Conservation (phyloP, 2,797 vertebrate genomes). For the Amblyraja radiata region DNA sequence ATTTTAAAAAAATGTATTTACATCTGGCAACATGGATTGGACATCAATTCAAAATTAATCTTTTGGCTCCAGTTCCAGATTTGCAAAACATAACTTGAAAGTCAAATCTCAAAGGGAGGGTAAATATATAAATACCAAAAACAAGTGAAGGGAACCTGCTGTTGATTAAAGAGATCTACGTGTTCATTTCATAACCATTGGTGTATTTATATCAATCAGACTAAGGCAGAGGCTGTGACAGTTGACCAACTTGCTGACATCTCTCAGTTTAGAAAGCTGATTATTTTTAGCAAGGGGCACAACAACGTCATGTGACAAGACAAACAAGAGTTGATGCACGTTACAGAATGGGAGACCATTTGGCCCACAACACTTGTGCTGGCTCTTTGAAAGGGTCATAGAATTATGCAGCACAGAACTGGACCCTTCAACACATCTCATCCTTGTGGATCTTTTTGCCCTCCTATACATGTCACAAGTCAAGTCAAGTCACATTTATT, state of each 20-base stretch:
- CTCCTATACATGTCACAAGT: no score
- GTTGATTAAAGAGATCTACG: not conserved
- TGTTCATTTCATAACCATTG: not conserved
- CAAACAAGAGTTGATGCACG: not conserved
- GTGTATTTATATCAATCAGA: not conserved
- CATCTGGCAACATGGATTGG: not conserved
- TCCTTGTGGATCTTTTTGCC: no score
- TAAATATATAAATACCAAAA: not conserved
- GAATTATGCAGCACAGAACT: not conserved
- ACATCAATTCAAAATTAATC: not conserved
- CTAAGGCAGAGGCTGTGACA: not conserved
- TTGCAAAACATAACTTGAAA: not conserved
- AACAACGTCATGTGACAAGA: conserved; percentile 32
- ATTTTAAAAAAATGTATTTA: not conserved
- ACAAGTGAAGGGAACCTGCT: not conserved
- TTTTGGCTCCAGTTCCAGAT: not conserved
- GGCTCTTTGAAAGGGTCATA: not conserved
- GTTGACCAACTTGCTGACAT: not conserved
- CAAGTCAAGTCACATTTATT: no score
- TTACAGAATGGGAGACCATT: not conserved
- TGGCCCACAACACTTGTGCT: not conserved
- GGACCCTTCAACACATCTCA: no score
- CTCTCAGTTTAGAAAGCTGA: conserved; percentile 1
- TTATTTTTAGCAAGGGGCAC: conserved; percentile 28
- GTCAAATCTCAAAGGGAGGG: not conserved